Evolutionary conservation across 2,888 invertebrate genomes (phyloP), one percentile per base, ranked within the genome.

Genomic region (Sinelater perroti): DNA sequence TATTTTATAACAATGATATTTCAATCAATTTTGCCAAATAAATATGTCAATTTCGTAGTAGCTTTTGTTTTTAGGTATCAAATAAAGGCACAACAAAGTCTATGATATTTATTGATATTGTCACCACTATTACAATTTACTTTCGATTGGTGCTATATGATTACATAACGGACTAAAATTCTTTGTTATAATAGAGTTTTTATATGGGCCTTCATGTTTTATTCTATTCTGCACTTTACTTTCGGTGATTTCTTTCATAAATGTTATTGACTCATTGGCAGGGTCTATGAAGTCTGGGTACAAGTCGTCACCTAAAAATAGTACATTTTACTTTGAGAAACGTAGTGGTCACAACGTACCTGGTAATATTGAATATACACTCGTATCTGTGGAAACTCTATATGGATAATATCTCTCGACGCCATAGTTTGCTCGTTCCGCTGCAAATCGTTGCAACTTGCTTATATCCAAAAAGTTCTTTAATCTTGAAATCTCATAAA

Each of bases 401-500:
- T 64, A 61, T 1, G 71, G 70, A 28, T 68, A 63, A 60, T 69
- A 71, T 26, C 84, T 72, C 20, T 84, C 81, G 57, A 80, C 78
- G 30, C 87, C 87, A 42, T 79, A 71, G 40, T 74, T 73, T 42
- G 83, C 83, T 26, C 87, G 82, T 8, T 82, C 71, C 30, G 78
- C 72, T 1, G 88, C 85, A 75, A 88, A 88, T 28, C 80, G 67
- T 5, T 82, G 69, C 16, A 93, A 76, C 46, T 84, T 71, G 2
- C 86, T 81, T 42, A 88, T 74, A 38, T 83, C 80, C 3, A 74
- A 68, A 63, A 87, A 83, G 59, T 83, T 81, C 0, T 81, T 74
- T 16, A 91, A 76, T 44, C 87, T 82, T 7, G 81, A 80, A 1
- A 92, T 74, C 78, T 94, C 93, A 72, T 92, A 92, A 45, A 83